A percentile compares a stretch with the other conserved stretches of the same genome.
Conservation (phyloP, 1,140 invertebrate species). For the Drosophila malerkotliana region DNA sequence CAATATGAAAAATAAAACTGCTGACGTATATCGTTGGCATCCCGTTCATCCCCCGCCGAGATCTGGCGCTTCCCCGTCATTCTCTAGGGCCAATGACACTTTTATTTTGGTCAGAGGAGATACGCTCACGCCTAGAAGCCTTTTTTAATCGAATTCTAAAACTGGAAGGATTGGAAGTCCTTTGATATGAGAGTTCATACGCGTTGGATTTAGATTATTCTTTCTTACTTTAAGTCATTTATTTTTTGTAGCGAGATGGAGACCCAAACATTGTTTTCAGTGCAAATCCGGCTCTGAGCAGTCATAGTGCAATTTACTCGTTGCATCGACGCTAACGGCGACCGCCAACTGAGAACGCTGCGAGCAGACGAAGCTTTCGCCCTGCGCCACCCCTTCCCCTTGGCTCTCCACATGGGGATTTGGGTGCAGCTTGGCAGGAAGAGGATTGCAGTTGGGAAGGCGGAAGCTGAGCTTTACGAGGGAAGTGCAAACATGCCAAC, state of each 20-base stretch:
- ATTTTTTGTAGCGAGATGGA: background rate
- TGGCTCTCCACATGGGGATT: slow-evolving; percentile 13
- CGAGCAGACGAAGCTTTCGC: slow-evolving; percentile 5
- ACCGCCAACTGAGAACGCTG: slow-evolving; percentile 50
- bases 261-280: background rate
- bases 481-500: slow-evolving; percentile 65
- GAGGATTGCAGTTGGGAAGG: background rate
- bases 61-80: slow-evolving; percentile 4
- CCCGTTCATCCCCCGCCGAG: slow-evolving; percentile 22
- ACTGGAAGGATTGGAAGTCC: background rate
- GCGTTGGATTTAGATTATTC: too few species aligned
- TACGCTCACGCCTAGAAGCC: background rate
- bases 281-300: slow-evolving; percentile 37
- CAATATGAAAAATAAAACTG: slow-evolving; percentile 61
- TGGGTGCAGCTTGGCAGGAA: slow-evolving; percentile 6
- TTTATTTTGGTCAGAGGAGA: slow-evolving; percentile 32
- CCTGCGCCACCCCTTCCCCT: background rate
- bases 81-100: slow-evolving; percentile 66
- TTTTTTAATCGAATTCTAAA: background rate
- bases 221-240: background rate
- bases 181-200: too few species aligned
- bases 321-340: slow-evolving; percentile 49
- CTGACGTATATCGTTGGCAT: slow-evolving; percentile 62
- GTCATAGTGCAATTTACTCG: slow-evolving; percentile 59
- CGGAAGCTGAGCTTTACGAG: slow-evolving; percentile 42